A percentile compares a stretch with the other conserved stretches of the same genome.
Conservation (phyloP, 2,888 invertebrate genomes). For the Lymantria monacha region DNA sequence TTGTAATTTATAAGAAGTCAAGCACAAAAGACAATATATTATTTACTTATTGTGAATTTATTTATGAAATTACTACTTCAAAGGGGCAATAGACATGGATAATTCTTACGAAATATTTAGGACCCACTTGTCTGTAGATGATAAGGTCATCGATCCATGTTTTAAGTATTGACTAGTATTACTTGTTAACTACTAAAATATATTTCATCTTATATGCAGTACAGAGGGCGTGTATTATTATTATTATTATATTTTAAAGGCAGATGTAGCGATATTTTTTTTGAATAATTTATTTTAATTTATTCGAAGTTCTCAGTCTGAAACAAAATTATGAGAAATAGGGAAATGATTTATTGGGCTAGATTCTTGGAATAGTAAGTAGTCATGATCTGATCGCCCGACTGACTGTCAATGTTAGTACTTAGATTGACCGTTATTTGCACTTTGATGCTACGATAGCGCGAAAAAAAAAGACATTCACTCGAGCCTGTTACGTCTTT, state of each 20-base stretch:
- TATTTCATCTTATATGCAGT: background rate
- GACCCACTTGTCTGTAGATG: conserved; percentile 3
- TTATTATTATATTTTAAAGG: background rate
- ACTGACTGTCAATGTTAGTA: no score
- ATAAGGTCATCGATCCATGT: conserved; percentile 1
- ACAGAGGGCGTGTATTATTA: background rate
- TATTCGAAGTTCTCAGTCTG: no score
- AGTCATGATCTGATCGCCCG: no score
- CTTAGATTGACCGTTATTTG: no score
- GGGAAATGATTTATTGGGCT: no score
- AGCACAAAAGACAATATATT: conserved; percentile 77
- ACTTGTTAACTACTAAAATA: background rate
- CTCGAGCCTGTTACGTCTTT: no score
- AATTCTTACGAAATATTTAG: conserved; percentile 15
- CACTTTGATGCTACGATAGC: no score
- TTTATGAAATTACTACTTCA: conserved; percentile 51
- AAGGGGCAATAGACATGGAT: conserved; percentile 54
- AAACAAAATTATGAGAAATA: no score
- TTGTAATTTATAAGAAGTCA: conserved; percentile 53
- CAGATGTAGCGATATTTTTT: no score
- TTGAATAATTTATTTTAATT: no score
- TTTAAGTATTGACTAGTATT: background rate
- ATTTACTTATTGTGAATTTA: conserved; percentile 63
- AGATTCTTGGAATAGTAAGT: no score
- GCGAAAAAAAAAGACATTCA: no score